Conservation (phyloP, 2,888 invertebrate genomes). For the Vannuccia rotundouncinata region DNA sequence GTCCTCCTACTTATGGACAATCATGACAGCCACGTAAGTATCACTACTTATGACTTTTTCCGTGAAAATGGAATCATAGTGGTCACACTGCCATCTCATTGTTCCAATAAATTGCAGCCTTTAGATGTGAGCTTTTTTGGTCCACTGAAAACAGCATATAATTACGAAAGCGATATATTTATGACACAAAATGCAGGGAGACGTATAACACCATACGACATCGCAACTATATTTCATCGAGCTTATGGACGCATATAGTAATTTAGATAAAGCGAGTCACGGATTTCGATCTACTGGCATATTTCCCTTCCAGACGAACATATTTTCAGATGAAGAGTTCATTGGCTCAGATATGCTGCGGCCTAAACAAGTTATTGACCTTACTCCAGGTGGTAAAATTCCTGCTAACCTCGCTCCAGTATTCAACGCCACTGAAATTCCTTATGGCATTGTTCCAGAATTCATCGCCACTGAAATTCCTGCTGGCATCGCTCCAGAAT, state of each 20-base stretch:
- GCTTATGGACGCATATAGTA: conserved; percentile 34
- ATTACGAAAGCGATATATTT: conserved; percentile 49
- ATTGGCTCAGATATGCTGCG: not conserved
- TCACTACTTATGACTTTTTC: conserved; percentile 37
- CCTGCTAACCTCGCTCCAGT: not conserved
- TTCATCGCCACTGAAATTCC: not conserved
- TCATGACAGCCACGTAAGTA: conserved; percentile 40
- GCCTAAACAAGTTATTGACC: not conserved
- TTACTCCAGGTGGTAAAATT: not conserved
- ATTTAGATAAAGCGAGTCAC: not conserved
- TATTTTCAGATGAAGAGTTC: conserved; percentile 30
- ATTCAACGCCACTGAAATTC: not conserved
- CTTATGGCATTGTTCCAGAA: not conserved
- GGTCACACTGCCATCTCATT: conserved; percentile 41
- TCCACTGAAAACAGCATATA: conserved; percentile 48
- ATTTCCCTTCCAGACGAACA: conserved; percentile 30
- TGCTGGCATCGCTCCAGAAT: not conserved
- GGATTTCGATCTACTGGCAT: conserved; percentile 36
- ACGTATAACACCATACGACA: conserved; percentile 47
- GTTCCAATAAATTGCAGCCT: conserved; percentile 40
- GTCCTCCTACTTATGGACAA: conserved; percentile 39
- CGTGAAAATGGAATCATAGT: conserved; percentile 40
- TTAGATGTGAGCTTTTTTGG: conserved; percentile 45
- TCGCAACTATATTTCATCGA: conserved; percentile 40
- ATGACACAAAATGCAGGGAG: conserved; percentile 47